A percentile compares a stretch with the other conserved stretches of the same genome.
phyloP scores from a whole-genome alignment of 2,797 vertebrate genomes.

The Characodon lateralis region DNA sequence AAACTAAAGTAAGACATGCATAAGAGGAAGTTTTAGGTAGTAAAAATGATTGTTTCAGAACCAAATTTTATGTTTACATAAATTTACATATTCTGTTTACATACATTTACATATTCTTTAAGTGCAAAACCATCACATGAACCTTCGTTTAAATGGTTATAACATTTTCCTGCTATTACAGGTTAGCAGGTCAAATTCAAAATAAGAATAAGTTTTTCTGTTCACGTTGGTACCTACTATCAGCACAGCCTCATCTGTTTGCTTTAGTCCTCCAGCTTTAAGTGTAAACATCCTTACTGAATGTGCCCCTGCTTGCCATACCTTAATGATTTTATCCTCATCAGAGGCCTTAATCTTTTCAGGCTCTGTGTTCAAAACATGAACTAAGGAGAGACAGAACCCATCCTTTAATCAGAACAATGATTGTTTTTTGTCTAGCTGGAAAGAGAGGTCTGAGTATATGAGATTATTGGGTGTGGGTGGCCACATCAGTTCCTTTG shows the following conservation, averaged over 20 bases:
- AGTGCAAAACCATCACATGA: neutral
- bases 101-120: neutral
- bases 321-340: constrained; percentile 6
- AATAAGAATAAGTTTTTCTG: constrained; percentile 3
- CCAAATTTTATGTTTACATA: neutral
- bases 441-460: constrained; percentile 13
- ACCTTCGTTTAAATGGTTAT: neutral
- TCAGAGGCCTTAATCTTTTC: neutral
- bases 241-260: constrained; percentile 17
- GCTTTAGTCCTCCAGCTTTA: constrained; percentile 8
- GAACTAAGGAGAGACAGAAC: constrained; percentile 4
- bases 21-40: neutral
- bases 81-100: neutral
- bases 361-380: neutral
- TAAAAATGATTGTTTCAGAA: neutral
- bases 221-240: neutral
- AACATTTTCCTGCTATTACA: neutral
- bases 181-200: neutral
- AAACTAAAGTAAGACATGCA: neutral
- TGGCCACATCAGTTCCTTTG: neutral
- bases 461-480: neutral
- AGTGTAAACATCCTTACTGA: neutral
- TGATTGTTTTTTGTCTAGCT: constrained; percentile 26
- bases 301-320: neutral
- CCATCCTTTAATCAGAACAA: constrained; percentile 12